Evolutionary conservation across 2,888 invertebrate genomes (phyloP).

Genomic region (Tiliacea aurago): DNA sequence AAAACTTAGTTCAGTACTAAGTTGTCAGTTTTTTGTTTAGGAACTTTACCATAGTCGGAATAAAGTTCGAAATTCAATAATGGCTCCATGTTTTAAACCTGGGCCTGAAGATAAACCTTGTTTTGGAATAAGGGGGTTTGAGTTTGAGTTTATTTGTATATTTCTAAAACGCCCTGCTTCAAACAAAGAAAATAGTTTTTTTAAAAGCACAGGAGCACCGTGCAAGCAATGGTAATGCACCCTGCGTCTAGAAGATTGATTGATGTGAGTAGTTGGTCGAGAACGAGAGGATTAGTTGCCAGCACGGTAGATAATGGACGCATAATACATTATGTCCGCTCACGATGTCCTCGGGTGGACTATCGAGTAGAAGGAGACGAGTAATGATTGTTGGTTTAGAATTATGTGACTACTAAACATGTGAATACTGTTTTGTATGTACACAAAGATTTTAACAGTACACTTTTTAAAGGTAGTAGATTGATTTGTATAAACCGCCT

Average conservation of each 20-base stretch:
- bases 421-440: neutral
- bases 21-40: too few species aligned
- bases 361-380: slow-evolving; percentile 18
- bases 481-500: too few species aligned
- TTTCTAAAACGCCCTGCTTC: neutral
- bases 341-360: slow-evolving; percentile 28
- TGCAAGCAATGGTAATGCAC: slow-evolving; percentile 20
- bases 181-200: neutral
- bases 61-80: too few species aligned
- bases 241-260: slow-evolving; percentile 47
- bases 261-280: slow-evolving; percentile 33
- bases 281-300: slow-evolving; percentile 46
- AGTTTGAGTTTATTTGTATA: too few species aligned
- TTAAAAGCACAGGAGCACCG: neutral
- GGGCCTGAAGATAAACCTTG: too few species aligned
- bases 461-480: neutral
- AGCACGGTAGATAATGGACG: slow-evolving; percentile 44
- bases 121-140: too few species aligned
- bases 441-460: neutral
- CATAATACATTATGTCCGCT: slow-evolving; percentile 52
- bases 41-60: too few species aligned
- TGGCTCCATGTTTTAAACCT: too few species aligned
- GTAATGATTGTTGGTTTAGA: slow-evolving; percentile 23
- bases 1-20: too few species aligned
- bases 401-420: neutral